Conservation (phyloP, 2,113 vertebrate species). For the Hyaena hyaena region DNA sequence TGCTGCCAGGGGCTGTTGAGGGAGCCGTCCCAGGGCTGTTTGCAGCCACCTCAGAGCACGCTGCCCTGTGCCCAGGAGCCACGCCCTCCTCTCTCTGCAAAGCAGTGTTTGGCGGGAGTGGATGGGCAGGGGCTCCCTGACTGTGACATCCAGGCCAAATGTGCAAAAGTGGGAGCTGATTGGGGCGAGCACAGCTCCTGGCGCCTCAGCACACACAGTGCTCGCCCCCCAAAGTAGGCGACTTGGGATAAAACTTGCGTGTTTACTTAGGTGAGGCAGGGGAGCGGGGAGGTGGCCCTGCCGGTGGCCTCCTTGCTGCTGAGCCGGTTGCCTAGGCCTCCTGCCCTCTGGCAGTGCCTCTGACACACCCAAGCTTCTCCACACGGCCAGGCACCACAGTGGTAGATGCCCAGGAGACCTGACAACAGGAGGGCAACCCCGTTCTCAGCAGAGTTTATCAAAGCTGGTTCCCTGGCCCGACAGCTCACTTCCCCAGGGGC, state of each 20-base stretch:
- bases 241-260: fast-evolving
- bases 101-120: neutral
- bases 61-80: neutral
- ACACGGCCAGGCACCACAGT: neutral
- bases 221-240: neutral
- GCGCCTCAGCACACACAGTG: neutral
- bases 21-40: neutral
- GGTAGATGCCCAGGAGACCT: neutral
- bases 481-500: neutral
- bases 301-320: neutral
- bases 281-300: neutral
- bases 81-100: neutral
- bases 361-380: neutral
- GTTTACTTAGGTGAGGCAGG: neutral
- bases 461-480: neutral
- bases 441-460: neutral
- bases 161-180: conserved; percentile 29
- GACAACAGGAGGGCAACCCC: neutral
- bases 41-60: neutral
- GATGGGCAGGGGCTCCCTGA: neutral
- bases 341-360: neutral
- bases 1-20: fast-evolving
- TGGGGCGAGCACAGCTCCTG: neutral
- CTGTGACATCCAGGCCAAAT: conserved; percentile 41
- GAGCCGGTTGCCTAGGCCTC: neutral